phyloP scores from a whole-genome alignment of 2,888 invertebrate genomes.

The Chrysomela aeneicollis region DNA sequence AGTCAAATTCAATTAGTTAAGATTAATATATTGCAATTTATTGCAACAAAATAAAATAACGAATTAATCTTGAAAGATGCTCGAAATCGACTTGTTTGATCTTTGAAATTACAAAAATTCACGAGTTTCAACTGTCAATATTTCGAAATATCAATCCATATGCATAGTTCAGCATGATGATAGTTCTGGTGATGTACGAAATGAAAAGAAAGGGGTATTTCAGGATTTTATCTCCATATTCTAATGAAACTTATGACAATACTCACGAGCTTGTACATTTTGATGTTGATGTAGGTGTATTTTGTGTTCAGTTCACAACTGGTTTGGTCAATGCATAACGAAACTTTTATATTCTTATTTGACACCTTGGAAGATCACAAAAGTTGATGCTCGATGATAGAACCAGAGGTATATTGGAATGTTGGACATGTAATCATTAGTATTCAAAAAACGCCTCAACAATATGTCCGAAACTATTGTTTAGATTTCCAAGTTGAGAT shows the following conservation, averaged over 20 bases:
- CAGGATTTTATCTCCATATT: no score
- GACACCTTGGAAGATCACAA: neutral
- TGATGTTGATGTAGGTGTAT: neutral
- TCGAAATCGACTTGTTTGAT: no score
- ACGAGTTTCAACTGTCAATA: no score
- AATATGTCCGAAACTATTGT: neutral
- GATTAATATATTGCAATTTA: no score
- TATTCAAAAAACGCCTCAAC: neutral
- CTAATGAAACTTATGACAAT: neutral
- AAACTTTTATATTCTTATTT: neutral
- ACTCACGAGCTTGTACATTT: slow-evolving; percentile 2
- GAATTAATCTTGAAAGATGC: no score
- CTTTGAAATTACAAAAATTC: no score
- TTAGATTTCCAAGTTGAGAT: slow-evolving; percentile 9
- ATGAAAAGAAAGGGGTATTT: no score
- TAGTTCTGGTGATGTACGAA: no score
- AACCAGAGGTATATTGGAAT: neutral
- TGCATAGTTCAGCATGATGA: no score
- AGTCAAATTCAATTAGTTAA: neutral
- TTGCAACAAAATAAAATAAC: no score
- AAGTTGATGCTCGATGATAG: neutral
- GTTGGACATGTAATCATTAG: neutral
- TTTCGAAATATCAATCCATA: no score
- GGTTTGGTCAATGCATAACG: neutral
- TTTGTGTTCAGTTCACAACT: neutral